Conservation (phyloP, 2,888 invertebrate species). For the Pammene fasciana region DNA sequence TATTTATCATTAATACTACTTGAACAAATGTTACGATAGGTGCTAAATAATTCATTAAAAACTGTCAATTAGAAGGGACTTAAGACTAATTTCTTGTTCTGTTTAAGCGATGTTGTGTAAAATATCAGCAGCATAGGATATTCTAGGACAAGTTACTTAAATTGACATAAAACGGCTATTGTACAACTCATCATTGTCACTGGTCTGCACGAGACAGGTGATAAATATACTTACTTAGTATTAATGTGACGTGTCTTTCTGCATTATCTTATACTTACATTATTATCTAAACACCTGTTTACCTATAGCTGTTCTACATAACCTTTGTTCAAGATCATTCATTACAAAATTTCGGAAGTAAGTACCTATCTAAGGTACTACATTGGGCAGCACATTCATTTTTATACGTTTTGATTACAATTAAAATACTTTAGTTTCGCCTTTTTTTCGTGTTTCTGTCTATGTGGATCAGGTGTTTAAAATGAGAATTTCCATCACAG, state of each 20-base stretch:
- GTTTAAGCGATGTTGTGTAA: slow-evolving; percentile 10
- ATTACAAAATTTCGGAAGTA: background rate
- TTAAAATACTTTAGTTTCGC: too few relatives aligned
- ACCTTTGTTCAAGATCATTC: background rate
- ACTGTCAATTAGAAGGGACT: slow-evolving; percentile 24
- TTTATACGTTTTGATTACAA: too few relatives aligned
- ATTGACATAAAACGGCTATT: slow-evolving; percentile 21
- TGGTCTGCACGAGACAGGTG: slow-evolving; percentile 15
- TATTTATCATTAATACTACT: slow-evolving; percentile 6
- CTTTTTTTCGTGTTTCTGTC: too few relatives aligned
- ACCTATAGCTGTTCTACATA: background rate
- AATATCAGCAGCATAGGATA: slow-evolving; percentile 13
- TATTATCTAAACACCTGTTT: slow-evolving; percentile 21
- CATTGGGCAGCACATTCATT: too few relatives aligned
- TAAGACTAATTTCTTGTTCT: slow-evolving; percentile 9
- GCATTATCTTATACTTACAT: background rate
- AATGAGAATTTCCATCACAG: background rate
- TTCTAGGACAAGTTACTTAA: background rate
- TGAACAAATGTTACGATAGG: slow-evolving; percentile 5
- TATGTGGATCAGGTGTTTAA: background rate
- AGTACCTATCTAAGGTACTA: background rate
- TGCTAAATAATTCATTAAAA: slow-evolving; percentile 21
- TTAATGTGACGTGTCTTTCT: slow-evolving; percentile 1
- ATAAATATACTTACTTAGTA: slow-evolving; percentile 12
- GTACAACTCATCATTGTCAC: background rate